A percentile compares a stretch with the other conserved stretches of the same genome.
These are phyloP conservation scores for Trachops cirrhosus DNA, from an alignment of 2,797 vertebrate genomes.

Conservation along the genomic window DNA sequence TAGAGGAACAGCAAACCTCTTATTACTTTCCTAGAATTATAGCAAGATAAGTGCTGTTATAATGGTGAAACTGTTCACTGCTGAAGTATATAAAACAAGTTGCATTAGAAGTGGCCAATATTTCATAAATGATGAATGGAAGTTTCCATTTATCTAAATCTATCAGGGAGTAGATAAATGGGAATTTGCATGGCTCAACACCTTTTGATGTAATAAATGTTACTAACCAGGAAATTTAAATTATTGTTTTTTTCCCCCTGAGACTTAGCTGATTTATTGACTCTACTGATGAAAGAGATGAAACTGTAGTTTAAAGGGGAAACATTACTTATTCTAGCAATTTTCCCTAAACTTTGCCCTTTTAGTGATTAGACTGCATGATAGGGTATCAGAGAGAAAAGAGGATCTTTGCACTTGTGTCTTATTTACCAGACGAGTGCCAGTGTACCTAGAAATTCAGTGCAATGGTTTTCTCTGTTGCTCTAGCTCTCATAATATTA, in stretches of 20 bases:
- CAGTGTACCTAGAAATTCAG: neutral
- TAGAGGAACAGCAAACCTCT: neutral
- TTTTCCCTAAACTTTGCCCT: neutral
- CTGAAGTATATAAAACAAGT: neutral
- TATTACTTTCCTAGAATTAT: neutral
- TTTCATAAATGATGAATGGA: slow-evolving; percentile 9
- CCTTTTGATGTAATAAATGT: neutral
- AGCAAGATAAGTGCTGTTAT: neutral
- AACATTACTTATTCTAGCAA: neutral
- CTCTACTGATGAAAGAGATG: neutral
- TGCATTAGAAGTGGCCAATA: neutral
- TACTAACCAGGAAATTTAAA: neutral
- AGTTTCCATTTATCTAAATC: neutral
- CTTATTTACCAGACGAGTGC: neutral
- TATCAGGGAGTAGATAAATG: neutral
- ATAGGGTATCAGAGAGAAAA: neutral
- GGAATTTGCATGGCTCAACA: neutral
- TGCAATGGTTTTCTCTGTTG: neutral
- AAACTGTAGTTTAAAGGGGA: neutral
- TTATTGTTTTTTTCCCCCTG: neutral
- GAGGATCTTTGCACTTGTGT: neutral
- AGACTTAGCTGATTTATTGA: neutral
- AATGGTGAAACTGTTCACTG: neutral
- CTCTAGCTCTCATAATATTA: neutral
- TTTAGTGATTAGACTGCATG: neutral